Percentiles rank a stretch among this genome's conserved stretches.
Conservation (phyloP, 2,888 invertebrate genomes). For the Galerucella calmariensis region DNA sequence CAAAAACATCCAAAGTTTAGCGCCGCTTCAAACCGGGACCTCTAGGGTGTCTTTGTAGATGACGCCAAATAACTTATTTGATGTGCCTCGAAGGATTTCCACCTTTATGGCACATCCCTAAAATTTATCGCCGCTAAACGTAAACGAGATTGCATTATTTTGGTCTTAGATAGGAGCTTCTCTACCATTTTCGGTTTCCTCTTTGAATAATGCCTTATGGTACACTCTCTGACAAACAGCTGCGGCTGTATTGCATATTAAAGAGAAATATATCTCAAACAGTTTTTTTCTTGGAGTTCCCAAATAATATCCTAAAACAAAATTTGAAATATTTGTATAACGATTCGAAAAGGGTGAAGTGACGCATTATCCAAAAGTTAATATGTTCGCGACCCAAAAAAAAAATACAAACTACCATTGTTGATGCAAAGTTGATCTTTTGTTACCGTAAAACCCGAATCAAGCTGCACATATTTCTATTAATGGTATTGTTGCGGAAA, state of each 20-base stretch:
- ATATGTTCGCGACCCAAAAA: conserved; percentile 17
- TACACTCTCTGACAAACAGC: conserved; percentile 6
- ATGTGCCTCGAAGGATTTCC: conserved; percentile 34
- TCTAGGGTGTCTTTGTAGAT: conserved; percentile 32
- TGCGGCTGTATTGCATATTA: conserved; percentile 21
- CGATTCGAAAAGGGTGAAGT: too few relatives aligned
- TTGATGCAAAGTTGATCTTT: conserved; percentile 32
- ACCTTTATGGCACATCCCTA: conserved; percentile 30
- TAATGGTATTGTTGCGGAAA: conserved; percentile 34
- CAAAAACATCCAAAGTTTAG: conserved; percentile 13
- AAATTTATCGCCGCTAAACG: conserved; percentile 35
- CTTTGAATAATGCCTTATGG: conserved; percentile 27
- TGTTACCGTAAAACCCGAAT: conserved; percentile 26
- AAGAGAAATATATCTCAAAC: neutral
- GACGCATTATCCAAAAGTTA: too few relatives aligned
- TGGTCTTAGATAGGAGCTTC: conserved; percentile 8
- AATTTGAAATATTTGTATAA: too few relatives aligned
- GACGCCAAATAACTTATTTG: conserved; percentile 37
- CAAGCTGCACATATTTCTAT: conserved; percentile 34
- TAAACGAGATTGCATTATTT: conserved; percentile 34
- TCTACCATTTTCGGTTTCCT: conserved; percentile 16
- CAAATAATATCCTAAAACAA: too few relatives aligned
- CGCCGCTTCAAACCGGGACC: conserved; percentile 25
- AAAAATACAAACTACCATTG: conserved; percentile 28
- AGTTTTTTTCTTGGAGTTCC: too few relatives aligned